These are phyloP conservation scores for Pangasius macronema DNA, from an alignment of 2,797 vertebrate species.

Conservation along the genomic window DNA sequence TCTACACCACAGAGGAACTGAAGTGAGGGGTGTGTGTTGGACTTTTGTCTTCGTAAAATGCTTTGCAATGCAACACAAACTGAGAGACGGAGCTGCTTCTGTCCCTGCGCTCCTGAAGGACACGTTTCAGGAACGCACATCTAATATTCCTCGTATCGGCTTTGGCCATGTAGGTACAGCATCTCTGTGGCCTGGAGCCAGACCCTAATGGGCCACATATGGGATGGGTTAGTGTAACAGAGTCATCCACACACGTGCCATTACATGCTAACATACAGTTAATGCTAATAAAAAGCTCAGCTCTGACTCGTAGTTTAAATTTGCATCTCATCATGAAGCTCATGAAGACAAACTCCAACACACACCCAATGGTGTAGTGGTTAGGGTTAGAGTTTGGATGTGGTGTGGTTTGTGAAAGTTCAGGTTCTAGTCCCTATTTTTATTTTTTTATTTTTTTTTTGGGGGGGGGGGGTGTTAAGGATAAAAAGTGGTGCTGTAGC, in stretches of 20 bases:
- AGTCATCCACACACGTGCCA: no score
- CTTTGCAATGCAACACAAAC: no score
- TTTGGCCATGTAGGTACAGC: neutral
- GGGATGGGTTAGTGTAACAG: no score
- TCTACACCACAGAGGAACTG: neutral
- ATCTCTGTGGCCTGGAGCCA: neutral
- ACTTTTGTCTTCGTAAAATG: neutral
- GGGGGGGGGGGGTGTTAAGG: neutral
- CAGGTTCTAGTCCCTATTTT: neutral
- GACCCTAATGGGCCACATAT: no score
- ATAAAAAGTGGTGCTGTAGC: neutral
- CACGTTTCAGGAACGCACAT: neutral
- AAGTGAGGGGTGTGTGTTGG: neutral
- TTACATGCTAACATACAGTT: no score
- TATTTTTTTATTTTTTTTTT: neutral
- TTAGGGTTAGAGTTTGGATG: neutral
- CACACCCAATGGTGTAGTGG: neutral
- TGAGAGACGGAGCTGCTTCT: no score
- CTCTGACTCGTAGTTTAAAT: no score
- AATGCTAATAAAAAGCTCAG: no score
- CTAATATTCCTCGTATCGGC: neutral
- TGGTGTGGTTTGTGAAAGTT: neutral
- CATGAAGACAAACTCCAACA: neutral
- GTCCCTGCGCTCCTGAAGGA: neutral
- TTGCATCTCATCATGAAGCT: no score